Conservation (phyloP, 2,797 vertebrate species). For the Cuculus canorus region DNA sequence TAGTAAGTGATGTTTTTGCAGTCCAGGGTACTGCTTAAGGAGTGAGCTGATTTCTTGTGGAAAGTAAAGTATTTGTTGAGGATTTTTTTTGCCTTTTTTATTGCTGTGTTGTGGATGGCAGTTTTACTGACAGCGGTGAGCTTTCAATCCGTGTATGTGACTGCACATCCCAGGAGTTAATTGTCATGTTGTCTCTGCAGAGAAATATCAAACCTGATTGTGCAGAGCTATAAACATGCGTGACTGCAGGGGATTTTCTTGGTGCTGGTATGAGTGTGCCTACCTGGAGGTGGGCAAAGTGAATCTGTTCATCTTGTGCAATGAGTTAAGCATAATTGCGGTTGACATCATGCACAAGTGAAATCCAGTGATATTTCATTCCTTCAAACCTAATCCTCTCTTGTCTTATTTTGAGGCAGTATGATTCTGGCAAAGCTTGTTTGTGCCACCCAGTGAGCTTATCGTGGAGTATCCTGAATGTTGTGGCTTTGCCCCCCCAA, state of each 20-base stretch:
- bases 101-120: neutral
- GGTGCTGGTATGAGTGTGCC: neutral
- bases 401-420: neutral
- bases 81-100: neutral
- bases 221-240: neutral
- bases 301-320: neutral
- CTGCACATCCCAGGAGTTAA: slow-evolving; percentile 43
- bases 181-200: slow-evolving; percentile 54
- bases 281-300: neutral
- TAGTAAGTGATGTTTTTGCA: neutral
- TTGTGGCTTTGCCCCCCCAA: neutral
- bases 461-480: neutral
- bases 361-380: slow-evolving; percentile 34
- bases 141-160: slow-evolving; percentile 26
- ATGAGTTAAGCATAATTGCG: neutral
- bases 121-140: neutral
- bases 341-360: neutral
- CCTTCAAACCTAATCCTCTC: neutral
- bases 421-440: neutral
- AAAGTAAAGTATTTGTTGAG: neutral
- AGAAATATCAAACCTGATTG: slow-evolving; percentile 36
- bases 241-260: slow-evolving; percentile 35
- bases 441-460: neutral
- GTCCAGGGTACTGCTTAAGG: neutral
- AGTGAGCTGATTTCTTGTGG: neutral